These are phyloP conservation scores for Eulithis prunata DNA, from an alignment of 2,888 invertebrate genomes.

Conservation along the genomic window DNA sequence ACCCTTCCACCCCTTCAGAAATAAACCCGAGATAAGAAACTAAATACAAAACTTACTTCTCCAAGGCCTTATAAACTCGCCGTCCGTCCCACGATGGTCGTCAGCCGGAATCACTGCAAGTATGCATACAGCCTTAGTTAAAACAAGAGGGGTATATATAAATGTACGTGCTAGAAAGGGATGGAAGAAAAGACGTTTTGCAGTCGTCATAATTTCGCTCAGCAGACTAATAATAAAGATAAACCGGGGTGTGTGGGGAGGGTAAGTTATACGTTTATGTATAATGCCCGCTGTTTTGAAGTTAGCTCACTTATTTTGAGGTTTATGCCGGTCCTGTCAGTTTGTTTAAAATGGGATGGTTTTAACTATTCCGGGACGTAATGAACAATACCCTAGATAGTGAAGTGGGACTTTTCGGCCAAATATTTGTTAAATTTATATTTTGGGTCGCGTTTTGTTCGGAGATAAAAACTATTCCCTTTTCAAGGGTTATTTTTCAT, in stretches of 20 bases:
- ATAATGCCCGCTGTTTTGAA: constrained; percentile 38
- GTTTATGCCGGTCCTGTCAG: constrained; percentile 39
- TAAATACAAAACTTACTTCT: constrained; percentile 68
- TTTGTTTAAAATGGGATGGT: constrained; percentile 41
- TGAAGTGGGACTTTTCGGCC: not conserved
- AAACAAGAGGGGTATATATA: constrained; percentile 48
- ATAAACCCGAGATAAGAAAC: constrained; percentile 67
- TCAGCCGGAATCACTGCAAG: constrained; percentile 72
- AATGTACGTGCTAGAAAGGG: constrained; percentile 48
- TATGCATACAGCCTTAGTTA: constrained; percentile 56
- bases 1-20: constrained; percentile 50
- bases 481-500: not conserved
- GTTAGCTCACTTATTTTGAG: constrained; percentile 43
- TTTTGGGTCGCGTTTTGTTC: not conserved
- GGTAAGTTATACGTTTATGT: constrained; percentile 41
- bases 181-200: constrained; percentile 69
- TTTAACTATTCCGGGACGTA: constrained; percentile 13
- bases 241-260: constrained; percentile 63
- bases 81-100: constrained; percentile 63
- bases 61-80: constrained; percentile 65
- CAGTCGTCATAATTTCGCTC: constrained; percentile 85
- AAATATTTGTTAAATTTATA: not conserved
- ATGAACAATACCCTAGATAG: constrained; percentile 14
- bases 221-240: constrained; percentile 84
- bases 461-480: not conserved